Base-by-base conservation (phyloP, 2,113 vertebrate genomes). In the Pandion haliaetus region DNA sequence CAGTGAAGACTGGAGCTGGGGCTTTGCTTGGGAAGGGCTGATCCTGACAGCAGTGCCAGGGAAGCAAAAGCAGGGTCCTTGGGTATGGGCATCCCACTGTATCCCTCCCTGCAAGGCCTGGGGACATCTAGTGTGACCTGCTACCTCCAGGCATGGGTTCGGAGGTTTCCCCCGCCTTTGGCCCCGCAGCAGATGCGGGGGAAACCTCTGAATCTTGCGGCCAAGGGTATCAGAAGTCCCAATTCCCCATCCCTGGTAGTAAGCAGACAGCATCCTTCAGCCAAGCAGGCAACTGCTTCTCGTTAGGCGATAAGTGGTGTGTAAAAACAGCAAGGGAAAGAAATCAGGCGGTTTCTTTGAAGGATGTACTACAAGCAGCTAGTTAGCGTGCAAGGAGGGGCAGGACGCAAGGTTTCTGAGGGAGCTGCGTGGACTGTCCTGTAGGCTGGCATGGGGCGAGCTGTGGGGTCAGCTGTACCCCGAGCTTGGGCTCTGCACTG, bases 1-100 rank as follows among this genome's bases (percentile, higher is more conserved):
- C 98, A 97, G 95, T 91, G 92, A 92, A 98, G 98, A 96, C 98
- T 78, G 55, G 55, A 58, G 67, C 66, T 91, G 90, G n/a, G 45
- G 29, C 8, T 47, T 14, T 11, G 72, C 57, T 44, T 4, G 69
- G 63, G 57, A 32, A 47, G 89, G 69, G 58, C 62, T 40, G 54
- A 44, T 69, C 19, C 73, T 20, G 59, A 38, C 54, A 57, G 26
- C 52, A 32, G 38, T 1, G 16, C 54, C 49, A 38, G 54, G 34
- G 18, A 49, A 58, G 26, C 1, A 42, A 23, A 49, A 71, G 20
- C 0, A 2, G 8, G 31, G 13, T 83, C 26, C 40, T 34, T 66
- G 52, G 62, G 3, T 23, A 8, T 2, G 18, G 12, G 14, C 45
- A 84, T 47, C 44, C 21, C 12, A 15, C 42, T 12, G 44, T 23